phyloP scores from a whole-genome alignment of 2,113 vertebrate species.

The Eulemur rufifrons region DNA sequence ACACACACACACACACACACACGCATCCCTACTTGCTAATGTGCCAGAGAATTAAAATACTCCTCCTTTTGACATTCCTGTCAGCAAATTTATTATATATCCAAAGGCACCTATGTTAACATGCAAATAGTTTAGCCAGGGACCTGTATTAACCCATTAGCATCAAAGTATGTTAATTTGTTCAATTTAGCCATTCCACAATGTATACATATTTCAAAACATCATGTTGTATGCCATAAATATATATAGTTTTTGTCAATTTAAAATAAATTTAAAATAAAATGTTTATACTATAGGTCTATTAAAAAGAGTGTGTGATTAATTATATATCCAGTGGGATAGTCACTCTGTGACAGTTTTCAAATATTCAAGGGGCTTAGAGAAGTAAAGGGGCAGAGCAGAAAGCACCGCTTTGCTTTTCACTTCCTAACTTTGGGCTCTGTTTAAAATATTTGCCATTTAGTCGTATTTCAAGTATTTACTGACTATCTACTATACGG shows the following conservation, averaged over 20 bases:
- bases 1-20: too few species aligned
- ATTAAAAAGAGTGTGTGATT: not conserved
- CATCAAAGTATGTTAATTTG: not conserved
- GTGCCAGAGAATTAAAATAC: not conserved
- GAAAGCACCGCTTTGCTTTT: not conserved
- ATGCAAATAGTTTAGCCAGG: not conserved
- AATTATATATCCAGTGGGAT: not conserved
- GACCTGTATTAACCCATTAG: not conserved
- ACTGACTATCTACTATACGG: not conserved
- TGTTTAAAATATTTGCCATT: not conserved
- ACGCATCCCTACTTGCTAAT: not conserved
- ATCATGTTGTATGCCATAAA: not conserved
- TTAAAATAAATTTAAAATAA: not conserved
- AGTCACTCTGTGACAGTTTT: not conserved
- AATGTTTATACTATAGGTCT: not conserved
- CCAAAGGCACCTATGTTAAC: not conserved
- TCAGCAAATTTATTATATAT: not conserved
- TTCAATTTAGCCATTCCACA: not conserved
- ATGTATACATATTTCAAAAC: not conserved
- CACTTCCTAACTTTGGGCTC: not conserved
- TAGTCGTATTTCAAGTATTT: not conserved
- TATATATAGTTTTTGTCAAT: not conserved
- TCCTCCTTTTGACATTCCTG: not conserved
- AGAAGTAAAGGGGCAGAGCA: not conserved
- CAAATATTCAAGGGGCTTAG: slow-evolving; percentile 1